Evolutionary conservation across 2,888 invertebrate species (phyloP).

Genomic region (Thereva unica): DNA sequence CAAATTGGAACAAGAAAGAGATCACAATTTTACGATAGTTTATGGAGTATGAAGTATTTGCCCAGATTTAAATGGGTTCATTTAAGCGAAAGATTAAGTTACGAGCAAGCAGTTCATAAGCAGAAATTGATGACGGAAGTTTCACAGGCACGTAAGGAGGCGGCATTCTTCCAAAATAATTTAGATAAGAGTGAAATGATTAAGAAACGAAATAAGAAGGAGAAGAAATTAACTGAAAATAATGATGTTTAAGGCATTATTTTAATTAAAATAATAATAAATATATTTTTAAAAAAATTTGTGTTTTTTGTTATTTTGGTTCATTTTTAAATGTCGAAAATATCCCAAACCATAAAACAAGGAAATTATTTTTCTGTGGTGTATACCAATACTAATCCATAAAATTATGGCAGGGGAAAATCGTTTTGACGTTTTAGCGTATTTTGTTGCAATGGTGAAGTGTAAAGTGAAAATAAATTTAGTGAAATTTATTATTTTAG

Average conservation of each 20-base stretch:
- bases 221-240: constrained; percentile 47
- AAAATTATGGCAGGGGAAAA: too few species aligned
- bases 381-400: too few species aligned
- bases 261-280: not conserved
- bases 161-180: constrained; percentile 82
- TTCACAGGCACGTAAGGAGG: constrained; percentile 88
- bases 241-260: constrained; percentile 1
- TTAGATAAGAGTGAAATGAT: constrained; percentile 77
- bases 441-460: too few species aligned
- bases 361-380: too few species aligned
- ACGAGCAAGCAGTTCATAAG: constrained; percentile 86
- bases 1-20: constrained; percentile 84
- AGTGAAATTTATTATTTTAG: too few species aligned
- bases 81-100: constrained; percentile 88
- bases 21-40: constrained; percentile 83
- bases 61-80: constrained; percentile 96
- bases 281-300: too few species aligned
- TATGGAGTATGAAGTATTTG: constrained; percentile 97
- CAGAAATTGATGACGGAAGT: constrained; percentile 87
- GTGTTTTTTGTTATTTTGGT: too few species aligned
- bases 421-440: too few species aligned
- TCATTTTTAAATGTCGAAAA: too few species aligned
- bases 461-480: too few species aligned
- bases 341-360: too few species aligned
- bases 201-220: constrained; percentile 52